These are phyloP conservation scores for Anoplolepis gracilipes DNA, from an alignment of 1,140 invertebrate genomes.

Conservation along the genomic window DNA sequence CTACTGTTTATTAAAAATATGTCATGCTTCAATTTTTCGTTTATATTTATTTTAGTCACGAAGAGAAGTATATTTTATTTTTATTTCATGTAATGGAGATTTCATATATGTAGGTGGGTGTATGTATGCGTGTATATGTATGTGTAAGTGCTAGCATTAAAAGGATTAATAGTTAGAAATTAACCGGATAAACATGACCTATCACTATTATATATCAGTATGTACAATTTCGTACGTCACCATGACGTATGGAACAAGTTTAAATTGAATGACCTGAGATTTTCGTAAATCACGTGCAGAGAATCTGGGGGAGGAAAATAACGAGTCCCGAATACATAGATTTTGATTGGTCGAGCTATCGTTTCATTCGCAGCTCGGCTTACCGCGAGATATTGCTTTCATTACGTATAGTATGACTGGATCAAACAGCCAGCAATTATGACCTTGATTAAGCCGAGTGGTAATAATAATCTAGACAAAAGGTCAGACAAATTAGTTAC, in stretches of 20 bases:
- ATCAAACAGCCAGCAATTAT: constrained; percentile 46
- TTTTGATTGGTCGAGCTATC: constrained; percentile 27
- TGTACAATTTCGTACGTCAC: background rate
- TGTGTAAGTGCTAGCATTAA: background rate
- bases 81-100: background rate
- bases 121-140: too few species aligned
- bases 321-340: background rate
- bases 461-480: background rate
- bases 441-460: background rate
- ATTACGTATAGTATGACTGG: background rate
- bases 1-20: too few species aligned
- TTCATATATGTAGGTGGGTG: background rate
- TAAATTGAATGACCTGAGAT: background rate
- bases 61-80: background rate
- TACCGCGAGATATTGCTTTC: constrained; percentile 22
- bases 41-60: too few species aligned
- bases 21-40: too few species aligned
- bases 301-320: background rate
- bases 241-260: background rate
- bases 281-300: constrained; percentile 25
- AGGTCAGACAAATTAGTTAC: constrained; percentile 2
- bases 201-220: background rate
- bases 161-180: background rate
- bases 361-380: background rate
- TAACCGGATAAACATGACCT: background rate